A percentile compares a stretch with the other conserved stretches of the same genome.
phyloP scores from a whole-genome alignment of 30 jellyfish, hydroid and myxozoan genomes.

The Catostylus mosaicus region DNA sequence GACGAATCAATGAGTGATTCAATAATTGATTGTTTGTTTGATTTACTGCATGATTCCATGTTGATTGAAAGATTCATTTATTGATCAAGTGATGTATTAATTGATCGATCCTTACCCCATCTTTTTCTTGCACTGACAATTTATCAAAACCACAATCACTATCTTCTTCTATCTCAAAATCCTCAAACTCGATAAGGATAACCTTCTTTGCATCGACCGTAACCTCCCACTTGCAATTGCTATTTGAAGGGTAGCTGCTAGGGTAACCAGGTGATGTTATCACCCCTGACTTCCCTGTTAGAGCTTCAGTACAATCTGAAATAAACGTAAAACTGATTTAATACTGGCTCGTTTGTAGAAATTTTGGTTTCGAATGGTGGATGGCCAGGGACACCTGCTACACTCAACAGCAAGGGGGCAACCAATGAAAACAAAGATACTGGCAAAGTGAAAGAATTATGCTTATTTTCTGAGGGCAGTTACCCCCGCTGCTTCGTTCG shows the following conservation, averaged over 20 bases:
- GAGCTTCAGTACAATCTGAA: conserved; percentile 24
- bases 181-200: conserved; percentile 17
- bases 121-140: conserved; percentile 37
- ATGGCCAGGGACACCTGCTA: too few species aligned
- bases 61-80: background rate
- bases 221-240: conserved; percentile 42
- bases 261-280: conserved; percentile 60
- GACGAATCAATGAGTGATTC: background rate
- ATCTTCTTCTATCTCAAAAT: conserved; percentile 47
- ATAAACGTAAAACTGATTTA: too few species aligned
- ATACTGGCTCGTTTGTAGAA: too few species aligned
- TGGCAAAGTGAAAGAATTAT: too few species aligned
- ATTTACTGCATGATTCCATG: background rate
- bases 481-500: too few species aligned
- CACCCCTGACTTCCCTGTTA: conserved; percentile 16
- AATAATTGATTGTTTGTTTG: too few species aligned
- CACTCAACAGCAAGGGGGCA: too few species aligned
- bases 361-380: too few species aligned
- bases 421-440: too few species aligned
- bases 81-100: background rate
- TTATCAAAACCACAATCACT: conserved; percentile 50
- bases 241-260: conserved; percentile 34
- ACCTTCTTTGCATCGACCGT: conserved; percentile 1
- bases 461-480: too few species aligned
- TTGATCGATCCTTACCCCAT: conserved; percentile 28